Evolutionary conservation across 2,113 vertebrate species (phyloP), one percentile per base, ranked within the genome.

Genomic region (Pao palembangensis): DNA sequence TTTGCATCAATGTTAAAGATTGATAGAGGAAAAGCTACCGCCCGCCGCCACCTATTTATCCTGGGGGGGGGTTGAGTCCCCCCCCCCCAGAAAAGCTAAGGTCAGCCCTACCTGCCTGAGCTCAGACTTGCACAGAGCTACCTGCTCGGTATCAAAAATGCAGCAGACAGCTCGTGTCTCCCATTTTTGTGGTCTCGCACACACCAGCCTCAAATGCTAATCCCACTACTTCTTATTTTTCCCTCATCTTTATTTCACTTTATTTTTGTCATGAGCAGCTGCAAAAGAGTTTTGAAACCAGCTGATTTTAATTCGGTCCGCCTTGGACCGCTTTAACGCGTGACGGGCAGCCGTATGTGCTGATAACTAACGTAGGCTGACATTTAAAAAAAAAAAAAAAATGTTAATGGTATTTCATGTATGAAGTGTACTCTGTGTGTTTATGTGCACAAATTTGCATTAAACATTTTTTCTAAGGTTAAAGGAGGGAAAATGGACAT

Each of bases 381-480:
- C 77, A 77, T 87, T 80, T 67, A 80, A 80, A 83, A 83, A 81
- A 80, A 80, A 83, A 83, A 81, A 2, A 23, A 82, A 89, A 83
- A 88, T 85, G 81, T 83, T 88, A 80, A 81, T 82, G 69, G 78
- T 82, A 74, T 55, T 76, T 83, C 84, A 73, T 88, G 81, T 87
- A 82, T 87, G 81, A 81, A 78, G 75, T 89, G 81, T 90, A 82
- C 80, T 88, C 73, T 90, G 72, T 88, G 64, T 86, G 73, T 89
- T 85, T 88, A 81, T 87, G 85, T 91, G 85, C 79, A 85, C 83
- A 82, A 74, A 78, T 88, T 86, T 82, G 63, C 79, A 87, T 86
- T 87, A 88, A 90, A 88, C 74, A 53, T 88, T 90, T 89, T 52
- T 90, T 89, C 78, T 84, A 78, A 86, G 79, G 74, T 86, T 84